phyloP scores from a whole-genome alignment of 2,797 vertebrate genomes.

The Galaxias olidus region DNA sequence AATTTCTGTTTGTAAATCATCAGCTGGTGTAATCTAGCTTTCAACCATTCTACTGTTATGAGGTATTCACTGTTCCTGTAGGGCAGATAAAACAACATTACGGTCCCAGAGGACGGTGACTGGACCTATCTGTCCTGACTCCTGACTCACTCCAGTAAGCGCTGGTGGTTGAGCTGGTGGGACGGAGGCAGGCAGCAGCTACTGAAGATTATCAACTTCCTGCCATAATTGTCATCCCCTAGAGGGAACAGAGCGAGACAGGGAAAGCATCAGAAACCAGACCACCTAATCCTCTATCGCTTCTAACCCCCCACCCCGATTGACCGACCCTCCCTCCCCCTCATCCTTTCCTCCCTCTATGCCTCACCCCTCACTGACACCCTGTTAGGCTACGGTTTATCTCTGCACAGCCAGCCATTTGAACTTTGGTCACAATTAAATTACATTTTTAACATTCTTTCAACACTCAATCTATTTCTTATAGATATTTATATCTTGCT shows the following conservation, averaged over 20 bases:
- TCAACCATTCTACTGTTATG: no score
- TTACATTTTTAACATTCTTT: background rate
- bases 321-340: background rate
- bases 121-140: slow-evolving; percentile 34
- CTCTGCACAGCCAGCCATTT: background rate
- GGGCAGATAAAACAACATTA: background rate
- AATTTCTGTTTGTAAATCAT: no score
- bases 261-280: background rate
- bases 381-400: background rate
- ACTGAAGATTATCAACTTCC: slow-evolving; percentile 84
- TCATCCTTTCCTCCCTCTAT: background rate
- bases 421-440: background rate
- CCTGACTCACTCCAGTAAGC: slow-evolving; percentile 80
- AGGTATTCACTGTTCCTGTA: no score
- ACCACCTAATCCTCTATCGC: background rate
- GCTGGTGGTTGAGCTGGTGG: slow-evolving; percentile 83
- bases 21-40: no score
- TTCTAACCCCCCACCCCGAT: background rate
- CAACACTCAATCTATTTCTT: no score
- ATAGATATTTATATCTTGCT: no score
- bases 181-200: slow-evolving; percentile 86
- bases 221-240: slow-evolving; percentile 86
- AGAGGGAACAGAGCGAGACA: slow-evolving; percentile 16
- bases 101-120: background rate
- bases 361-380: background rate